Evolutionary conservation across 2,113 vertebrate species (phyloP).

Genomic region (Polypterus senegalus): DNA sequence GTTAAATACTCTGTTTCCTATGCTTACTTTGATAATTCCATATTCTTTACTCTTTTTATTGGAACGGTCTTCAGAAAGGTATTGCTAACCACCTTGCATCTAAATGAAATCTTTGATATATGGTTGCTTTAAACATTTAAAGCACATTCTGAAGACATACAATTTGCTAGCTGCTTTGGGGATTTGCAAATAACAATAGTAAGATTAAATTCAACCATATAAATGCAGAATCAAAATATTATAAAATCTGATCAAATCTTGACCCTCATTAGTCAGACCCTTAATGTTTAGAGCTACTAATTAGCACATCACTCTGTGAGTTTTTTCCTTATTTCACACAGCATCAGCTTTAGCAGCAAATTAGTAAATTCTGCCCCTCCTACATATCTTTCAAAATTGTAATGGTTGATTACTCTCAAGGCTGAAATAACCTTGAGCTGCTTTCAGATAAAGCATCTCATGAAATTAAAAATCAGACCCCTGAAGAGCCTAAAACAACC

Average conservation of each 20-base stretch:
- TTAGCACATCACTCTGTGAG: not conserved
- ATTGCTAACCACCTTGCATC: no score
- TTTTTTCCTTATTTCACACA: constrained; percentile 1
- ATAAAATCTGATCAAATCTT: constrained; percentile 1
- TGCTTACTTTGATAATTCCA: no score
- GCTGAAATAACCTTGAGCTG: constrained; percentile 3
- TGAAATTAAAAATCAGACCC: constrained; percentile 4
- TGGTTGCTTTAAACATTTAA: no score
- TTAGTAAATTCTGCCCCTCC: constrained; percentile 2
- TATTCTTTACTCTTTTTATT: no score
- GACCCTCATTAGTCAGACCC: not conserved
- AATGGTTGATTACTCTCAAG: constrained; percentile 2
- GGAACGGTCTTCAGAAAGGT: no score
- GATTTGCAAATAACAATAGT: no score
- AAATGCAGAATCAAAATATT: no score
- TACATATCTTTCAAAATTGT: constrained; percentile 5
- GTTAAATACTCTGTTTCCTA: no score
- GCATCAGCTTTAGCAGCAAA: constrained; percentile 5
- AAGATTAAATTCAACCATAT: no score
- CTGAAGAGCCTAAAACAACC: not conserved
- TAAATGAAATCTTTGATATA: no score
- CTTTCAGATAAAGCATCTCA: constrained; percentile 2
- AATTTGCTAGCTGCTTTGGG: no score
- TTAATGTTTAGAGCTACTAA: constrained; percentile 3
- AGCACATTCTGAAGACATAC: no score